These are phyloP conservation scores for Blastobasis adustella DNA, from an alignment of 2,888 invertebrate species.

Conservation along the genomic window DNA sequence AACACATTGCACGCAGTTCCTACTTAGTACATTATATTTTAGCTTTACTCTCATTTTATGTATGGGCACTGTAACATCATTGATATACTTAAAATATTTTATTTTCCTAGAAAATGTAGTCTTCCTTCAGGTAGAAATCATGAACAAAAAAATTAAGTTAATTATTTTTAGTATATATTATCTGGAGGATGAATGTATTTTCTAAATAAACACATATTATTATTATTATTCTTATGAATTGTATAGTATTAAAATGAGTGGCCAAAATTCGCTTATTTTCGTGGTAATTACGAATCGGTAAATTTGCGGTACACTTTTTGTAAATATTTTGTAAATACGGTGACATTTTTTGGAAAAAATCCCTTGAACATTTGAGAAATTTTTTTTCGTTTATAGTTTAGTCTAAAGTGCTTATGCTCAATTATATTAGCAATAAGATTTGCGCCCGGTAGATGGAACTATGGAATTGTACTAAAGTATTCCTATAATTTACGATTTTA, in stretches of 20 bases:
- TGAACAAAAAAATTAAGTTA: slow-evolving; percentile 27
- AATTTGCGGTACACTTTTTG: slow-evolving; percentile 48
- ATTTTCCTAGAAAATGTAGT: slow-evolving; percentile 49
- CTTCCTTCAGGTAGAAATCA: slow-evolving; percentile 30
- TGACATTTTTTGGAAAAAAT: slow-evolving; percentile 45
- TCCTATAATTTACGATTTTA: slow-evolving; percentile 31
- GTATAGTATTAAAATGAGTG: slow-evolving; percentile 46
- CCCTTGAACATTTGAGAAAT: slow-evolving; percentile 38
- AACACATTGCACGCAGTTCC: slow-evolving; percentile 71
- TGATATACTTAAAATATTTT: slow-evolving; percentile 9
- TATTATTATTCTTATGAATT: slow-evolving; percentile 20
- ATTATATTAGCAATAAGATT: slow-evolving; percentile 57
- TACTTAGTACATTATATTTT: slow-evolving; percentile 64
- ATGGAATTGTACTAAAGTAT: slow-evolving; percentile 31
- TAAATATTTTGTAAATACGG: slow-evolving; percentile 70
- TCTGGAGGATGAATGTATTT: slow-evolving; percentile 44
- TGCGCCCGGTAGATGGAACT: slow-evolving; percentile 32
- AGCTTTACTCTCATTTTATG: slow-evolving; percentile 43
- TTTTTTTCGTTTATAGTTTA: slow-evolving; percentile 47
- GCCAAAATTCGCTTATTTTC: slow-evolving; percentile 55
- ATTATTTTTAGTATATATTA: slow-evolving; percentile 25
- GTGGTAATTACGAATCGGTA: slow-evolving; percentile 22
- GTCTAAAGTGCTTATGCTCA: slow-evolving; percentile 69
- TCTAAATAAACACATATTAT: slow-evolving; percentile 17
- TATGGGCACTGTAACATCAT: slow-evolving; percentile 24